Conservation (phyloP, 2,113 vertebrate species). For the Xenopus tropicalis region DNA sequence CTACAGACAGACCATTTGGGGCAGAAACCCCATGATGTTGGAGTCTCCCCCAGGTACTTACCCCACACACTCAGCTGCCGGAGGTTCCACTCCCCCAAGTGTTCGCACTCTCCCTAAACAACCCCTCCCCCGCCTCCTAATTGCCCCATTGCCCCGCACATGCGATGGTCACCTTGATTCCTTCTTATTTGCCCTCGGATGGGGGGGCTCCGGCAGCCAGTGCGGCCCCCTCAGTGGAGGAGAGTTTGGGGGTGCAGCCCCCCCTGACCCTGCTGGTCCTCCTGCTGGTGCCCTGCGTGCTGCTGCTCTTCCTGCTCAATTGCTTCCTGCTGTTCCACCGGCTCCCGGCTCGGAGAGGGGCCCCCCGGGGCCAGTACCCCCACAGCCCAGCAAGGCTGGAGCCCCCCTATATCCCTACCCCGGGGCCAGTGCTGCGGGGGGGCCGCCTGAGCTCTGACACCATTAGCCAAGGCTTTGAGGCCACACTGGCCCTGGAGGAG, state of each 20-base stretch:
- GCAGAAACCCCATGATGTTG: too few relatives aligned
- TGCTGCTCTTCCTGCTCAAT: constrained; percentile 67
- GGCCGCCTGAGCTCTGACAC: neutral
- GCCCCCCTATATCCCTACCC: neutral
- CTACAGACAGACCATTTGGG: too few relatives aligned
- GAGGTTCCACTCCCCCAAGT: neutral
- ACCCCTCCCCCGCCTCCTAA: constrained; percentile 30
- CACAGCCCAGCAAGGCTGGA: neutral
- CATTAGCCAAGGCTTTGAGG: constrained; percentile 48
- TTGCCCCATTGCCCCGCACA: constrained; percentile 12
- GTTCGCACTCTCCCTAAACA: neutral
- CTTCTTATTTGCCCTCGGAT: neutral
- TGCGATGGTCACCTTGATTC: constrained; percentile 22
- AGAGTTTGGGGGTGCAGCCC: constrained; percentile 19
- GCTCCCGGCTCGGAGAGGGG: constrained; percentile 48
- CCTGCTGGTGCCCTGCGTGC: constrained; percentile 67
- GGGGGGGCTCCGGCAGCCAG: neutral
- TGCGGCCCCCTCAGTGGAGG: constrained; percentile 5
- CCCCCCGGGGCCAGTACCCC: neutral
- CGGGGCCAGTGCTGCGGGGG: neutral
- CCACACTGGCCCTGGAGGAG: constrained; percentile 57
- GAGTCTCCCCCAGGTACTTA: neutral
- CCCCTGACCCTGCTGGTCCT: constrained; percentile 63
- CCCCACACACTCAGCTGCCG: neutral
- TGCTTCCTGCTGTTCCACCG: constrained; percentile 69